phyloP scores from a whole-genome alignment of 2,113 vertebrate species.

The Zosterops borbonicus region DNA sequence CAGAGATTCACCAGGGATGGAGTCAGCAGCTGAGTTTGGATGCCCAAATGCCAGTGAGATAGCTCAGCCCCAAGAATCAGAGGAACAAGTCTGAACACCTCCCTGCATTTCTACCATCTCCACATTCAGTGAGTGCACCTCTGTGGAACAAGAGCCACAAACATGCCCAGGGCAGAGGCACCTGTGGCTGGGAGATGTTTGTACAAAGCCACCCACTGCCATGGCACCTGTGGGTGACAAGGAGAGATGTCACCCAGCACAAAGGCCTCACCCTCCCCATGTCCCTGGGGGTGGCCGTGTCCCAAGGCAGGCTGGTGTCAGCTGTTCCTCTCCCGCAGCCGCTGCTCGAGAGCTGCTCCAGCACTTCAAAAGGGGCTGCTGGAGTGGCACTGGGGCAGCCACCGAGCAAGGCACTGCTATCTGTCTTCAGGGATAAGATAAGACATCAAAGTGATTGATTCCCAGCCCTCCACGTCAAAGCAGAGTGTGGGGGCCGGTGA shows the following conservation, averaged over 20 bases:
- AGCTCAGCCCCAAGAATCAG: not conserved
- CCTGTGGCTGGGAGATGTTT: not conserved
- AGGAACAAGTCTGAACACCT: not conserved
- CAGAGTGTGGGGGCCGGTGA: not conserved
- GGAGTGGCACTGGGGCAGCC: conserved; percentile 7
- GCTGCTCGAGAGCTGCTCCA: conserved; percentile 23
- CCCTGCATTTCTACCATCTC: not conserved
- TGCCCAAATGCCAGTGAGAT: not conserved
- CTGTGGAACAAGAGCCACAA: not conserved
- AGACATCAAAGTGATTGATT: conserved; percentile 73
- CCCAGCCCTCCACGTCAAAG: conserved; percentile 8
- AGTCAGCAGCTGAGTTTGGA: not conserved
- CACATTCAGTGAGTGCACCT: not conserved
- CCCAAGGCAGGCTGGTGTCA: conserved; percentile 32
- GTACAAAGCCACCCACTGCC: not conserved
- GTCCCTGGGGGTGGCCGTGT: not conserved
- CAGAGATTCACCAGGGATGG: not conserved
- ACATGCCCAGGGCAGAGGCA: rapidly evolving
- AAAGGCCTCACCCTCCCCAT: rapidly evolving
- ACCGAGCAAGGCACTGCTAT: conserved; percentile 18
- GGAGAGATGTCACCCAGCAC: not conserved
- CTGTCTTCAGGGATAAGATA: conserved; percentile 64
- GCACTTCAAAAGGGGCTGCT: conserved; percentile 58
- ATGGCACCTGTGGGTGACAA: not conserved
- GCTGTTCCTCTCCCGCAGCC: conserved; percentile 28